Percentiles rank a stretch among this genome's conserved stretches.
Evolutionary conservation across 2,888 invertebrate species (phyloP).

Genomic region (Craniophora ligustri): DNA sequence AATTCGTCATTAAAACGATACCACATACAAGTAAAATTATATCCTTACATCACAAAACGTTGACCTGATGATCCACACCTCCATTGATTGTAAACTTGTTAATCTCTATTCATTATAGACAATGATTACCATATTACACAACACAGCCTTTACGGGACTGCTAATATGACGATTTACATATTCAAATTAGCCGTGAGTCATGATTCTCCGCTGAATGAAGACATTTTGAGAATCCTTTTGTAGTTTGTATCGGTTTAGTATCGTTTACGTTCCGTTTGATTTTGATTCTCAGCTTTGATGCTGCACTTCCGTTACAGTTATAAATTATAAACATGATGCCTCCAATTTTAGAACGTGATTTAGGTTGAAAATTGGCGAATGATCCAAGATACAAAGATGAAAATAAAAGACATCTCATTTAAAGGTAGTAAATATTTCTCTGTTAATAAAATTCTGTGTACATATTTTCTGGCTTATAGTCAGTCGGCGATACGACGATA

Average conservation of each 20-base stretch:
- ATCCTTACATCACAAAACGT: constrained; percentile 30
- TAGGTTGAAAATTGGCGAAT: background rate
- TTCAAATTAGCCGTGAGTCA: constrained; percentile 60
- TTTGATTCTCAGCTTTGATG: constrained; percentile 35
- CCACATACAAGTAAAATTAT: constrained; percentile 29
- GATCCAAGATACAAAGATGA: no score
- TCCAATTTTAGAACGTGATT: constrained; percentile 8
- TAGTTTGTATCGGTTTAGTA: constrained; percentile 14
- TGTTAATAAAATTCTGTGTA: no score
- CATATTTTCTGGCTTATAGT: no score
- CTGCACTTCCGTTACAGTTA: constrained; percentile 33
- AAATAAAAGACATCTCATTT: no score
- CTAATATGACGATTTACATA: constrained; percentile 57
- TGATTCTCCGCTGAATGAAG: constrained; percentile 49
- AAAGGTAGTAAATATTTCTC: no score
- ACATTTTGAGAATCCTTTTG: constrained; percentile 56
- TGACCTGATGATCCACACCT: constrained; percentile 46
- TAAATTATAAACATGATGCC: constrained; percentile 1
- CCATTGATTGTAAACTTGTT: constrained; percentile 33
- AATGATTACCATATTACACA: constrained; percentile 52
- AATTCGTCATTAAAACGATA: no score
- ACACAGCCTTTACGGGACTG: constrained; percentile 35
- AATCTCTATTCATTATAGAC: constrained; percentile 38
- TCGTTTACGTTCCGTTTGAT: constrained; percentile 28
- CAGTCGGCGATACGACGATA: background rate